These are phyloP conservation scores for Dipodomys spectabilis DNA, from an alignment of 2,113 vertebrate genomes.

Conservation along the genomic window DNA sequence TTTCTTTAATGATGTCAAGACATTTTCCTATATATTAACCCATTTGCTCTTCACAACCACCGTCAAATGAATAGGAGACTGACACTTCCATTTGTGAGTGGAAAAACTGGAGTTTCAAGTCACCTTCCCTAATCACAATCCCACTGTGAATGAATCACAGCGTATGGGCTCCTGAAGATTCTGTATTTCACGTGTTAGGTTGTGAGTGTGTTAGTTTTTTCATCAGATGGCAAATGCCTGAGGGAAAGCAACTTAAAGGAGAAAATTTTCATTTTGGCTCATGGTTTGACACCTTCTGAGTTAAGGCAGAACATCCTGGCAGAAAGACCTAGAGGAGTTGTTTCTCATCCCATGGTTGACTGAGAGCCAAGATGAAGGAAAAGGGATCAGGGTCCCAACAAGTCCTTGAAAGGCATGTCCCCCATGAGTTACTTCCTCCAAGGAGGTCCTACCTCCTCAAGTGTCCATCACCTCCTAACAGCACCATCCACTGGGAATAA, in stretches of 20 bases:
- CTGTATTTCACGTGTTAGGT: neutral
- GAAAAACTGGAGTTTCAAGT: neutral
- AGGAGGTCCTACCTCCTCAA: neutral
- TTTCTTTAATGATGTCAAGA: conserved; percentile 27
- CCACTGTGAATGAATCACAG: neutral
- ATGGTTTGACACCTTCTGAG: neutral
- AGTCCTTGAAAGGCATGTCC: neutral
- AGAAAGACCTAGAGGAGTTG: neutral
- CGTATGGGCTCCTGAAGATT: neutral
- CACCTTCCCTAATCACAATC: neutral
- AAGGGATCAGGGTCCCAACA: too few relatives aligned
- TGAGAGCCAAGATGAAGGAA: neutral
- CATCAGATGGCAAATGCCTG: neutral
- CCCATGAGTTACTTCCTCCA: neutral
- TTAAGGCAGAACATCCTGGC: neutral
- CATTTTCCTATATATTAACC: conserved; percentile 13
- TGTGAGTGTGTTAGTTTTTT: neutral
- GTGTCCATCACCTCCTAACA: neutral
- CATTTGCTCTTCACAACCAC: conserved; percentile 14
- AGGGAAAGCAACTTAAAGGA: neutral
- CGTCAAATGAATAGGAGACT: neutral
- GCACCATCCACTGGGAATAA: neutral
- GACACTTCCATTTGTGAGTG: neutral
- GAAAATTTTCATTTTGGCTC: neutral
- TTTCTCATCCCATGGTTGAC: neutral